phyloP scores from a whole-genome alignment of 2,797 vertebrate genomes.

The Glossophaga mutica region DNA sequence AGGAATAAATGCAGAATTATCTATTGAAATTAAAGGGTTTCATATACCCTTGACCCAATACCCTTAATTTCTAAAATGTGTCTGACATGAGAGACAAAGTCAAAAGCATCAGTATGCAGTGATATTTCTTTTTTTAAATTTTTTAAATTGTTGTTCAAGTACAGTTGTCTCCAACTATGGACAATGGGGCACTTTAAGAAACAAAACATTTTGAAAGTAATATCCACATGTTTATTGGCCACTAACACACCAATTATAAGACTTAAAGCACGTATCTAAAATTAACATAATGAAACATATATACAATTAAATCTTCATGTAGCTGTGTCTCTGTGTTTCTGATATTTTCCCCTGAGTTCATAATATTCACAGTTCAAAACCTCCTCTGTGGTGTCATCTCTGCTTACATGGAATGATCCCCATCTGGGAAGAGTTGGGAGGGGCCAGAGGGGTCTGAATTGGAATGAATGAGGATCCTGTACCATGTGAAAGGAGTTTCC shows the following conservation, averaged over 20 bases:
- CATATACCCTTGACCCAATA: not conserved
- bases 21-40: not conserved
- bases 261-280: not conserved
- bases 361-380: not conserved
- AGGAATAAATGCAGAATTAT: not conserved
- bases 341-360: not conserved
- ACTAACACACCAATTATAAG: not conserved
- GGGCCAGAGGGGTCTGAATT: not conserved
- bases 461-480: not conserved
- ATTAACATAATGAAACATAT: not conserved
- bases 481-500: not conserved
- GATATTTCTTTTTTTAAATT: not conserved
- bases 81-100: not conserved
- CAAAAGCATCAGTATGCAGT: not conserved
- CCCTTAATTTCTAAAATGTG: not conserved
- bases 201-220: not conserved
- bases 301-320: not conserved
- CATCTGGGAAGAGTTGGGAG: not conserved
- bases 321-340: not conserved
- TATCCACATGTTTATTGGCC: not conserved
- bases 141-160: no score
- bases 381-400: not conserved
- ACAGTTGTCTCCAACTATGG: not conserved
- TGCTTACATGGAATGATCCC: not conserved
- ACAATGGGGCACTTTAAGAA: not conserved